Conservation (phyloP, 2,797 vertebrate species). For the Etheostoma perlongum region DNA sequence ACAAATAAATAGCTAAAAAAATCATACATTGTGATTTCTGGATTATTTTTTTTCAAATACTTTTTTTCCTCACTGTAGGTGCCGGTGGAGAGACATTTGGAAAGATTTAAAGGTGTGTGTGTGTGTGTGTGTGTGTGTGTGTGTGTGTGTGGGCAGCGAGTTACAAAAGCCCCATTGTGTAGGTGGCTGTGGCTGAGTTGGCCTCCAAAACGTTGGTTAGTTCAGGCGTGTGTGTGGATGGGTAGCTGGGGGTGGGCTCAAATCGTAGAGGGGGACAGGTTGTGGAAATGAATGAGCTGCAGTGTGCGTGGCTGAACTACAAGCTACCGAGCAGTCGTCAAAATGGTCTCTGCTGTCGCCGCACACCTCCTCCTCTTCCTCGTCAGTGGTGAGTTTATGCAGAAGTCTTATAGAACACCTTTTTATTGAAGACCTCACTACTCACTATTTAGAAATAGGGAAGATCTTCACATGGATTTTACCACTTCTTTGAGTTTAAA, state of each 20-base stretch:
- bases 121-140: no score
- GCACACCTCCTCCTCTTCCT: conserved; percentile 62
- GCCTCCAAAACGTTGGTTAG: conserved; percentile 54
- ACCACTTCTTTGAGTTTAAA: background rate
- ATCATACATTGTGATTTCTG: no score
- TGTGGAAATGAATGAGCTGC: conserved; percentile 70
- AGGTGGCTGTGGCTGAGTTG: conserved; percentile 53
- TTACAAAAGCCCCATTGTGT: conserved; percentile 80
- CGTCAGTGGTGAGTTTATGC: conserved; percentile 71
- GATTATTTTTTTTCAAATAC: no score
- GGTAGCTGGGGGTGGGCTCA: conserved; percentile 27
- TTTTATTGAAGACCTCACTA: background rate
- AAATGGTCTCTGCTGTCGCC: conserved; percentile 70
- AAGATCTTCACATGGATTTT: background rate
- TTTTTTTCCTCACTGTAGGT: no score
- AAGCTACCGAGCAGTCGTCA: conserved; percentile 53
- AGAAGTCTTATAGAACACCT: background rate
- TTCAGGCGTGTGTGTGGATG: conserved; percentile 27
- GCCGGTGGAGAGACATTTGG: conserved; percentile 9
- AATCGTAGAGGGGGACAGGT: conserved; percentile 47
- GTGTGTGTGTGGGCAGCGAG: conserved; percentile 21
- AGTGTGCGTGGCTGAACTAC: conserved; percentile 65
- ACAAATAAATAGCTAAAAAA: no score
- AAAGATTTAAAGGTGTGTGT: background rate
- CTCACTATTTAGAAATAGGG: background rate